Percentiles rank a stretch among this genome's conserved stretches.
phyloP scores from a whole-genome alignment of 2,113 vertebrate genomes.

The Cheilinus undulatus region DNA sequence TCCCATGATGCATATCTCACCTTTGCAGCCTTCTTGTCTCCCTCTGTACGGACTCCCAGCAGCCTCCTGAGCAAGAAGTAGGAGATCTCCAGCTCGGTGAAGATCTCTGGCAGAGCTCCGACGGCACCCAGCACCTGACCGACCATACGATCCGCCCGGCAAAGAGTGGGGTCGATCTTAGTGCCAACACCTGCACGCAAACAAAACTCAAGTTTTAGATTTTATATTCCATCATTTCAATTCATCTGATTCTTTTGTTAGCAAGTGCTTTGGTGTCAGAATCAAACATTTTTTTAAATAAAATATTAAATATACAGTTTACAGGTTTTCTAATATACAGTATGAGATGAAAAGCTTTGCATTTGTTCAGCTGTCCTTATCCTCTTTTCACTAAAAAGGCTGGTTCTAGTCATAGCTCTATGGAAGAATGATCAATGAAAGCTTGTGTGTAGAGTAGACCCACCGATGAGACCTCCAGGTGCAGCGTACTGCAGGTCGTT shows the following conservation, averaged over 20 bases:
- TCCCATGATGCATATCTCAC: conserved; percentile 69
- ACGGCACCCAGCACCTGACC: conserved; percentile 98
- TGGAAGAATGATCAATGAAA: not conserved
- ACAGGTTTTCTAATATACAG: too few relatives aligned
- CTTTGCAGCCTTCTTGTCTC: conserved; percentile 99
- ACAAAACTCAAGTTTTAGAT: too few relatives aligned
- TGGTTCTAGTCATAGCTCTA: too few relatives aligned
- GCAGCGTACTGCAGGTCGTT: conserved; percentile 98
- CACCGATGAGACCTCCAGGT: conserved; percentile 97
- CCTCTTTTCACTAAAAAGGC: too few relatives aligned
- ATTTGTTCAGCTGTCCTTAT: too few relatives aligned
- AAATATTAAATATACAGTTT: too few relatives aligned
- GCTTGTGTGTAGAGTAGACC: conserved; percentile 9
- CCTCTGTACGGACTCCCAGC: conserved; percentile 96
- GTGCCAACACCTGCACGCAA: conserved; percentile 92
- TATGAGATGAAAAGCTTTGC: too few relatives aligned
- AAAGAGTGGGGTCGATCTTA: conserved; percentile 97
- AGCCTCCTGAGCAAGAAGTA: conserved; percentile 95
- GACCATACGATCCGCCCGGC: conserved; percentile 97
- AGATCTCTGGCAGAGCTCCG: conserved; percentile 96
- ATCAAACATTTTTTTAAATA: too few relatives aligned
- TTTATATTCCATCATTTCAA: too few relatives aligned
- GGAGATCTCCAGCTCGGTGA: conserved; percentile 98
- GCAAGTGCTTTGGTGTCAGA: too few relatives aligned
- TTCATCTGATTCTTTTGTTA: too few relatives aligned